Conservation (phyloP, 2,113 vertebrate genomes). For the Xyrauchen texanus region DNA sequence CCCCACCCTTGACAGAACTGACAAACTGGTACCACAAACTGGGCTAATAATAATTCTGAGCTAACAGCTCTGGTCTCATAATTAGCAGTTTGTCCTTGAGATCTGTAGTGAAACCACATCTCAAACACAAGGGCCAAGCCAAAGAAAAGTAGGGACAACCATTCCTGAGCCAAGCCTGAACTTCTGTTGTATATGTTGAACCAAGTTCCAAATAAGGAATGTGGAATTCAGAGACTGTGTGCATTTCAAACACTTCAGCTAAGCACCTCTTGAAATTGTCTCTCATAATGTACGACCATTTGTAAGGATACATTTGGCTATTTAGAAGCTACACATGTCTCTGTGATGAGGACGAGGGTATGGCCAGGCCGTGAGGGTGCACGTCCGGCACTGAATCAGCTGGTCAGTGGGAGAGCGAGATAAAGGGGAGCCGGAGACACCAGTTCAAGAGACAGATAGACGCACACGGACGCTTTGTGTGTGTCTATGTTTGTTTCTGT, state of each 20-base stretch:
- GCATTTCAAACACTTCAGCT: constrained; percentile 25
- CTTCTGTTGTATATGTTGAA: constrained; percentile 68
- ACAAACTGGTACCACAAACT: background rate
- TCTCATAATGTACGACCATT: constrained; percentile 22
- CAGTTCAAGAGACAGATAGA: too few relatives aligned
- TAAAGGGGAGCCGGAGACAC: too few relatives aligned
- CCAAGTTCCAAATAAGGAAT: constrained; percentile 68
- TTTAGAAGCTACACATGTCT: background rate
- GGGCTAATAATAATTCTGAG: constrained; percentile 6
- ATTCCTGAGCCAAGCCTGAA: constrained; percentile 55
- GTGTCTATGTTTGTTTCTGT: too few relatives aligned
- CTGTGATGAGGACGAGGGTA: background rate
- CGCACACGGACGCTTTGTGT: too few relatives aligned
- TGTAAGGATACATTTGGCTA: constrained; percentile 21
- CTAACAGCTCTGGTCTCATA: constrained; percentile 18
- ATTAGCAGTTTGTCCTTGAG: constrained; percentile 19
- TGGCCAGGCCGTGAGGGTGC: too few relatives aligned
- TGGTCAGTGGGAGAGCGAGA: too few relatives aligned
- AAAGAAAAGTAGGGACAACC: constrained; percentile 66
- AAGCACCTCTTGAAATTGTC: constrained; percentile 18
- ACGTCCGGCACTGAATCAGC: too few relatives aligned
- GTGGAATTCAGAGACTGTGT: constrained; percentile 54
- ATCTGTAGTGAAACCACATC: constrained; percentile 48
- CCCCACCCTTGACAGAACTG: too few relatives aligned
- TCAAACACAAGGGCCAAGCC: constrained; percentile 47